Conservation (phyloP, 2,797 vertebrate genomes). For the Ctenopoma multispine region DNA sequence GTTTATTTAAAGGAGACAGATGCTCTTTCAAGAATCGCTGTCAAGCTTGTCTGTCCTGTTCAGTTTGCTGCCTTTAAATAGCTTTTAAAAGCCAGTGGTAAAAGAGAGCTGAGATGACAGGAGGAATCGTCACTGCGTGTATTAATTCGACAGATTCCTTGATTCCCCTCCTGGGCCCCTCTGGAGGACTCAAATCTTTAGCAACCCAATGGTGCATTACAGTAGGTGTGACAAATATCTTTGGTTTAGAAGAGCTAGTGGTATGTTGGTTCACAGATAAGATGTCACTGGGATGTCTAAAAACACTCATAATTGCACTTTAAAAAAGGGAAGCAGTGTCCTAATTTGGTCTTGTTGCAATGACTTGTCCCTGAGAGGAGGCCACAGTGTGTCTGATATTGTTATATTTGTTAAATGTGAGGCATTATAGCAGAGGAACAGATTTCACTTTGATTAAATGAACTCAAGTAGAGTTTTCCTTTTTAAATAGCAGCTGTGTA, state of each 20-base stretch:
- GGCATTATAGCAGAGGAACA: conserved; percentile 25
- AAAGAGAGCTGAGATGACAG: conserved; percentile 72
- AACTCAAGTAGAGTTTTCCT: conserved; percentile 16
- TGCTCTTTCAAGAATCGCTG: conserved; percentile 80
- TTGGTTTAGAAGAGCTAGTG: conserved; percentile 72
- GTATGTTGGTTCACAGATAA: conserved; percentile 74
- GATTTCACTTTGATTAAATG: conserved; percentile 38
- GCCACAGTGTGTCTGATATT: conserved; percentile 41
- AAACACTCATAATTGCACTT: conserved; percentile 77
- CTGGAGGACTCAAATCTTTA: conserved; percentile 68
- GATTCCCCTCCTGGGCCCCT: conserved; percentile 83
- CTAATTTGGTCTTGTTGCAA: conserved; percentile 56
- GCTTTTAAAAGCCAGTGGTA: conserved; percentile 77
- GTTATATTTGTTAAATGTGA: conserved; percentile 50
- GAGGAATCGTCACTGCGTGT: conserved; percentile 74
- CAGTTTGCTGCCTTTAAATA: conserved; percentile 73
- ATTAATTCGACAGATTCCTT: conserved; percentile 84
- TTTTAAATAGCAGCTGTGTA: conserved; percentile 13
- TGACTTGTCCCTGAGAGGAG: conserved; percentile 52
- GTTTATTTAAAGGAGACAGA: conserved; percentile 85
- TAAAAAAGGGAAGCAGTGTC: conserved; percentile 63
- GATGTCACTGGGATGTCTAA: conserved; percentile 71
- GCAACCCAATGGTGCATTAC: conserved; percentile 72
- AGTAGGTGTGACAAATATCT: conserved; percentile 85
- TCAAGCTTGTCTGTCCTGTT: conserved; percentile 70